Conservation (phyloP, 2,113 vertebrate genomes). For the Capreolus pygargus region DNA sequence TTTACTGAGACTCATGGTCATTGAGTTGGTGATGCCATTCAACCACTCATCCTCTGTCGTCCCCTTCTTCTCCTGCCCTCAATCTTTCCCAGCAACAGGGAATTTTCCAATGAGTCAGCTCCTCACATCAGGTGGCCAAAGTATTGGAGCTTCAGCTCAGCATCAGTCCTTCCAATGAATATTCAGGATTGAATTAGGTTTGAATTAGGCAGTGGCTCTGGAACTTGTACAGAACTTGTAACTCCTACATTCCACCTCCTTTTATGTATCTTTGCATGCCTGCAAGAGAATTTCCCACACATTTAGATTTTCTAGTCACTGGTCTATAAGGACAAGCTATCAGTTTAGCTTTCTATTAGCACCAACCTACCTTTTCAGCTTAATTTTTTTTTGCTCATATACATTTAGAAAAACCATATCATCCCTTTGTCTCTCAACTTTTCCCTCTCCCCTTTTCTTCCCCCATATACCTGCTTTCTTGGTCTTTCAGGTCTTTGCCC, state of each 20-base stretch:
- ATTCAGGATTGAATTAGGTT: too few relatives aligned
- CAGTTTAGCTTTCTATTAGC: not conserved
- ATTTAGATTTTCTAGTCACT: not conserved
- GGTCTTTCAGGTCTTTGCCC: not conserved
- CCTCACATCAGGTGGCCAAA: too few relatives aligned
- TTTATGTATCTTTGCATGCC: not conserved
- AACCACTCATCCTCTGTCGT: too few relatives aligned
- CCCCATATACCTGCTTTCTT: not conserved
- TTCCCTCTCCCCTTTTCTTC: too few relatives aligned
- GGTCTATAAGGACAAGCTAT: not conserved
- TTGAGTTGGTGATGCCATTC: too few relatives aligned
- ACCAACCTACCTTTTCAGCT: not conserved
- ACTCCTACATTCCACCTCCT: not conserved
- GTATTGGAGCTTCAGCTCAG: too few relatives aligned
- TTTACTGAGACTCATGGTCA: too few relatives aligned
- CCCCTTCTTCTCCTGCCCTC: too few relatives aligned
- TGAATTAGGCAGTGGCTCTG: not conserved
- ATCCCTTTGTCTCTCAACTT: not conserved
- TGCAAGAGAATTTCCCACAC: not conserved
- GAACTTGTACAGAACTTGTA: not conserved
- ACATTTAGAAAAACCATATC: not conserved
- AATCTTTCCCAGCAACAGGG: too few relatives aligned
- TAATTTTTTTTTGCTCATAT: not conserved
- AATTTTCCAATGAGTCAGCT: too few relatives aligned
- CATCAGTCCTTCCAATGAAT: too few relatives aligned